These are phyloP conservation scores for Lasioglossum calceatum DNA, from an alignment of 2,888 invertebrate species.

Conservation along the genomic window DNA sequence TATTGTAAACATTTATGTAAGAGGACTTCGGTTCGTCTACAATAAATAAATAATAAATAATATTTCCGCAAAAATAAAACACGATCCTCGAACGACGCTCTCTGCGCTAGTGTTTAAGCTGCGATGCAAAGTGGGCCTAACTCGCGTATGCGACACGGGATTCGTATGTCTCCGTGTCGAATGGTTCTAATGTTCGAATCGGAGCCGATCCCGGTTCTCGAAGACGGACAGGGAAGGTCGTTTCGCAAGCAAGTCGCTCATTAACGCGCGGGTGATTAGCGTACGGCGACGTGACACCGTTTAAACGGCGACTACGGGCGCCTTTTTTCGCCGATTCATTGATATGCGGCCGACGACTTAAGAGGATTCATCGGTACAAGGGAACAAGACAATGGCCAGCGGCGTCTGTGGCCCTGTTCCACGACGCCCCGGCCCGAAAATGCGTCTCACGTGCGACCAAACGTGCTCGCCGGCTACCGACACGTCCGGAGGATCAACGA, in stretches of 20 bases:
- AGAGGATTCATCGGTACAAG: constrained; percentile 61
- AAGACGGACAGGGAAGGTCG: constrained; percentile 27
- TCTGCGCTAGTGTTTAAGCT: too few species aligned
- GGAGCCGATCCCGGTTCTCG: constrained; percentile 33
- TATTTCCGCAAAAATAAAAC: not conserved
- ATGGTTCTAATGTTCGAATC: constrained; percentile 33
- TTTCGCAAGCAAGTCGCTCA: constrained; percentile 38
- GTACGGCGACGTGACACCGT: constrained; percentile 46
- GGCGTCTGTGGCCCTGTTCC: constrained; percentile 64
- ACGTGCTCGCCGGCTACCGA: constrained; percentile 56
- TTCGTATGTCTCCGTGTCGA: not conserved
- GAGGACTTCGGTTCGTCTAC: too few species aligned
- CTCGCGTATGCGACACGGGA: not conserved
- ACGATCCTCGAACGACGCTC: not conserved
- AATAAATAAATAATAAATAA: not conserved
- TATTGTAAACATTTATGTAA: too few species aligned
- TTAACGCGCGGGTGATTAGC: constrained; percentile 57
- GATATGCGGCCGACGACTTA: constrained; percentile 58
- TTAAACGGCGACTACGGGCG: constrained; percentile 27
- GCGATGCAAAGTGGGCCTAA: not conserved
- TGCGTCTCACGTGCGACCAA: constrained; percentile 71
- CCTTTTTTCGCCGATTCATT: constrained; percentile 49
- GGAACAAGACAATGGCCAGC: constrained; percentile 67
- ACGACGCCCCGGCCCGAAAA: constrained; percentile 62
- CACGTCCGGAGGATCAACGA: constrained; percentile 42